phyloP scores from a whole-genome alignment of 2,888 invertebrate genomes.

The Anaspis maculata region DNA sequence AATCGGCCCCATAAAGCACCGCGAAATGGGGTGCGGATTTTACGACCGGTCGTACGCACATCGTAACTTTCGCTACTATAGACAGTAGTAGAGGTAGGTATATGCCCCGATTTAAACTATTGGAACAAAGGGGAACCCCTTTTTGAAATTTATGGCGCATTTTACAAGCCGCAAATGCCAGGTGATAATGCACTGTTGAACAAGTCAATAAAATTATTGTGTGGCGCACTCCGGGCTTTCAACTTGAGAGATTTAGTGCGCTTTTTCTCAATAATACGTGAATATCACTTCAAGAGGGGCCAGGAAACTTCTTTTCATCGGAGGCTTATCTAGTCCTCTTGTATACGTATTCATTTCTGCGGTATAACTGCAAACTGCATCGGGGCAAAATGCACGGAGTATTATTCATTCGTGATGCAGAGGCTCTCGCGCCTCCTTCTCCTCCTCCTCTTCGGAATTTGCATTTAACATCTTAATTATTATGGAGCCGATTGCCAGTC shows the following conservation, averaged over 20 bases:
- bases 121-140: slow-evolving; percentile 27
- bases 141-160: slow-evolving; percentile 18
- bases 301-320: no score
- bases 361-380: no score
- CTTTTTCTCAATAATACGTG: neutral
- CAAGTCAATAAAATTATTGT: no score
- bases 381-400: no score
- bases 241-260: slow-evolving; percentile 8
- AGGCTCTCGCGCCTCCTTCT: no score
- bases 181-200: slow-evolving; percentile 24
- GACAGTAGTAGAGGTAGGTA: no score
- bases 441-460: no score
- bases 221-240: slow-evolving; percentile 14
- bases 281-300: slow-evolving; percentile 7
- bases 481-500: slow-evolving; percentile 26
- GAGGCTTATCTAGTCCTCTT: no score
- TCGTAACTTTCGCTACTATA: slow-evolving; percentile 26
- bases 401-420: no score
- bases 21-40: slow-evolving; percentile 42
- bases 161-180: slow-evolving; percentile 26
- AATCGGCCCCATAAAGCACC: no score
- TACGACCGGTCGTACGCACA: slow-evolving; percentile 31
- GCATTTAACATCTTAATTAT: slow-evolving; percentile 35
- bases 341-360: no score
- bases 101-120: slow-evolving; percentile 29